phyloP scores from a whole-genome alignment of 2,113 vertebrate genomes.

The Corythornis cristatus region DNA sequence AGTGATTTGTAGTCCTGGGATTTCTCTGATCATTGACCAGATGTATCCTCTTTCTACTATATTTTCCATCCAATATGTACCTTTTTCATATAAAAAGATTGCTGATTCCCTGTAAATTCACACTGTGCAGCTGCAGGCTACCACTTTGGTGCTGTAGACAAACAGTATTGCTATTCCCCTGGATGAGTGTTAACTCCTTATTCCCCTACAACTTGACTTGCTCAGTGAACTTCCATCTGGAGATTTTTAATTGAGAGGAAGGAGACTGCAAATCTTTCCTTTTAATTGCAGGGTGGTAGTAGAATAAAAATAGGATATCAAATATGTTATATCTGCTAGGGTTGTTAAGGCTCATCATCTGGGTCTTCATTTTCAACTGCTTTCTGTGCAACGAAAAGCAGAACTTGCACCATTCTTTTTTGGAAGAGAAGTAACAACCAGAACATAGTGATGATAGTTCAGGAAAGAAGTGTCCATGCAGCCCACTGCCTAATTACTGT shows the following conservation, averaged over 20 bases:
- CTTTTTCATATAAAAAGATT: neutral
- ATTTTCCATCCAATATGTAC: neutral
- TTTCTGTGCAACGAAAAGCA: neutral
- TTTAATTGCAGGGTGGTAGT: slow-evolving; percentile 13
- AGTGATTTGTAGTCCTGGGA: neutral
- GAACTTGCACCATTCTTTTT: neutral
- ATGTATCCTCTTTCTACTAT: neutral
- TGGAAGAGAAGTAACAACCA: neutral
- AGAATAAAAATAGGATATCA: slow-evolving; percentile 37
- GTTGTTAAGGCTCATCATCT: neutral
- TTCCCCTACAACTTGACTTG: neutral
- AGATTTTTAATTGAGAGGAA: slow-evolving; percentile 43
- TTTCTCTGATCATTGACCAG: neutral
- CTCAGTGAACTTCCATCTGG: slow-evolving; percentile 21
- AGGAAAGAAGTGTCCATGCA: neutral
- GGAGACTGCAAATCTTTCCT: neutral
- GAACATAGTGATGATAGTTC: neutral
- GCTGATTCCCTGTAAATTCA: neutral
- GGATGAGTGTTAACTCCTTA: neutral
- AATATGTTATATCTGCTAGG: neutral
- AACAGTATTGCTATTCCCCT: neutral
- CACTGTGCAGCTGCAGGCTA: neutral
- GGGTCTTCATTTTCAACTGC: neutral
- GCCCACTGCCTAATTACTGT: neutral
- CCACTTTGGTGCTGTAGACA: neutral